phyloP scores from a whole-genome alignment of 23 tunicate genomes.

The Styela plicata region DNA sequence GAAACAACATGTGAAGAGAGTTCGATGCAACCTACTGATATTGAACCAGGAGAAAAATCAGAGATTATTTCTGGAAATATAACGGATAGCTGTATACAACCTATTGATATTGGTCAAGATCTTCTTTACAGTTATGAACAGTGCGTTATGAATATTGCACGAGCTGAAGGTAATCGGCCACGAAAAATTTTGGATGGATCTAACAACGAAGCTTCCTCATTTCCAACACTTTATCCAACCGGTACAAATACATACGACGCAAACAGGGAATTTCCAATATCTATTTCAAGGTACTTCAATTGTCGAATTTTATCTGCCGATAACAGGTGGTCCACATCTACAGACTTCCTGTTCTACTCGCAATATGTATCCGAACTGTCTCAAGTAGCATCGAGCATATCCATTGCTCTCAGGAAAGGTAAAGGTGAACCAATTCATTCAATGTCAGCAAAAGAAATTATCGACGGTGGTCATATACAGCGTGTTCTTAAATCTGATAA shows the following conservation, averaged over 20 bases:
- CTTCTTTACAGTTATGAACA: slow-evolving; percentile 2
- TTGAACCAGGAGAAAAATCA: too few species aligned
- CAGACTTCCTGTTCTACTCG: slow-evolving; percentile 32
- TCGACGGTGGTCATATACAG: neutral
- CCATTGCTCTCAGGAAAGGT: slow-evolving; percentile 19
- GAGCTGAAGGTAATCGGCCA: neutral
- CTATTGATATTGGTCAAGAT: slow-evolving; percentile 13
- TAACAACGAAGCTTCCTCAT: slow-evolving; percentile 1
- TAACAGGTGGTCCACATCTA: slow-evolving; percentile 29
- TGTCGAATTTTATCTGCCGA: slow-evolving; percentile 10
- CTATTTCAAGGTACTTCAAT: slow-evolving; percentile 21
- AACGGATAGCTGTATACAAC: slow-evolving; percentile 21
- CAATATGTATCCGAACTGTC: slow-evolving; percentile 23
- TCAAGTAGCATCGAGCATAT: slow-evolving; percentile 8
- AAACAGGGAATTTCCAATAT: neutral
- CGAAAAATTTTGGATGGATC: slow-evolving; percentile 1
- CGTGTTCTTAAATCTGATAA: neutral
- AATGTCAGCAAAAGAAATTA: neutral
- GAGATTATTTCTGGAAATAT: too few species aligned
- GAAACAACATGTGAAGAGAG: too few species aligned
- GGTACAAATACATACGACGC: slow-evolving; percentile 12
- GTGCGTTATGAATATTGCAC: neutral
- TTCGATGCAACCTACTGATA: too few species aligned
- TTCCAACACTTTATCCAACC: slow-evolving; percentile 26
- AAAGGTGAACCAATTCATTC: neutral